Base-by-base conservation (phyloP, 2,797 vertebrate species). In the Diceros bicornis region DNA sequence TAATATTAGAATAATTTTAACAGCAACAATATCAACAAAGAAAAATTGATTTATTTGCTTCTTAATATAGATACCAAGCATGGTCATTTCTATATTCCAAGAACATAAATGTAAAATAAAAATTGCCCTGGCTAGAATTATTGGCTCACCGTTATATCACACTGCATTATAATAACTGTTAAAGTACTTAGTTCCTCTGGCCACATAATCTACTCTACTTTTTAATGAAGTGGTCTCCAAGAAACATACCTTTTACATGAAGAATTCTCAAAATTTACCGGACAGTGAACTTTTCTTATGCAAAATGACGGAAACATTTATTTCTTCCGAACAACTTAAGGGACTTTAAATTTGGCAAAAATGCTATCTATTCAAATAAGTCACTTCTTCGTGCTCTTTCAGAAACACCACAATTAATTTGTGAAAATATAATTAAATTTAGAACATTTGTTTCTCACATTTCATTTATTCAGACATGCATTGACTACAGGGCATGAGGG, bases 101-200 rank as follows among this genome's bases (percentile, higher is more conserved):
- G 59, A 75, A 90, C 86, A 88, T 77, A 66, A 86, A 75, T 44
- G 8, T 44, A 79, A 79, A 84, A 75, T 66, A 79, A 59, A 10
- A 47, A 72, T 81, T 78, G 78, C 12, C 7, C 72, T 93, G 71
- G 23, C 41, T 81, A 37, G 7, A 83, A 81, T 75, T 79, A n/a
- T 55, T 93, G 90, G 82, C 75, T 78, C 20, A 66, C 7, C 14
- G 52, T 72, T 85, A n/a, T 25, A 93, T 92, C 52, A 86, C 9
- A 75, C 3, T 68, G 13, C 64, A 20, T 68, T 90, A 69, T 32
- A 86, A 74, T 41, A 71, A 66, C 64, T 95, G n/a, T 62, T 95
- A 75, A 89, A 89, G 32, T 66, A 79, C 59, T 93, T 75, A 84
- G 4, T 88, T 94, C 29, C 92, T 94, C 41, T 97, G 92, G 61